Percentiles rank a stretch among this genome's conserved stretches.
phyloP scores from a whole-genome alignment of 1,140 invertebrate genomes.

The Conus betulinus region DNA sequence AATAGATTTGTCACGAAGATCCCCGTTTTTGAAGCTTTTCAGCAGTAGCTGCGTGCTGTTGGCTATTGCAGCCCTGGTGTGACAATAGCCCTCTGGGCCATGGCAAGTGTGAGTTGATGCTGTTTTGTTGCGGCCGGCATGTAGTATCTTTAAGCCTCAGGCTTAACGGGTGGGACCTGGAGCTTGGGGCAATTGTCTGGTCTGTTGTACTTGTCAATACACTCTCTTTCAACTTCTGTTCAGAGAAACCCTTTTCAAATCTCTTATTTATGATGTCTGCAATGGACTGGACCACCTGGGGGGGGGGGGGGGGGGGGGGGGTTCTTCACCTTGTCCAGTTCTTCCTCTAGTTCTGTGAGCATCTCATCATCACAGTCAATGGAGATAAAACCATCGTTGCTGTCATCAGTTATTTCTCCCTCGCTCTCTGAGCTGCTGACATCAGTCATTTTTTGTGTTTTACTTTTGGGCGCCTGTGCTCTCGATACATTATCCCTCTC shows the following conservation, averaged over 20 bases:
- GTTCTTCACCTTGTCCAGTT: neutral
- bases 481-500: too few relatives aligned
- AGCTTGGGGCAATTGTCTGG: neutral
- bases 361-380: neutral
- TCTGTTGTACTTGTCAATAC: neutral
- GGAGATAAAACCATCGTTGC: neutral
- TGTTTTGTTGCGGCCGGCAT: neutral
- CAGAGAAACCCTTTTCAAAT: neutral
- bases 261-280: neutral
- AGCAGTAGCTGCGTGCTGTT: neutral
- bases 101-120: neutral
- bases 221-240: neutral
- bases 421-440: too few relatives aligned
- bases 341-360: neutral
- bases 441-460: too few relatives aligned
- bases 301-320: neutral
- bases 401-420: neutral
- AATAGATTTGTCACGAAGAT: neutral
- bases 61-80: neutral
- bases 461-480: too few relatives aligned
- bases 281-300: neutral
- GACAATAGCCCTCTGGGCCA: neutral
- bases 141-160: neutral
- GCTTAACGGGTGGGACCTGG: neutral
- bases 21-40: neutral